These are phyloP conservation scores for Gymnobelideus leadbeateri DNA, from an alignment of 2,113 vertebrate genomes.

Conservation along the genomic window DNA sequence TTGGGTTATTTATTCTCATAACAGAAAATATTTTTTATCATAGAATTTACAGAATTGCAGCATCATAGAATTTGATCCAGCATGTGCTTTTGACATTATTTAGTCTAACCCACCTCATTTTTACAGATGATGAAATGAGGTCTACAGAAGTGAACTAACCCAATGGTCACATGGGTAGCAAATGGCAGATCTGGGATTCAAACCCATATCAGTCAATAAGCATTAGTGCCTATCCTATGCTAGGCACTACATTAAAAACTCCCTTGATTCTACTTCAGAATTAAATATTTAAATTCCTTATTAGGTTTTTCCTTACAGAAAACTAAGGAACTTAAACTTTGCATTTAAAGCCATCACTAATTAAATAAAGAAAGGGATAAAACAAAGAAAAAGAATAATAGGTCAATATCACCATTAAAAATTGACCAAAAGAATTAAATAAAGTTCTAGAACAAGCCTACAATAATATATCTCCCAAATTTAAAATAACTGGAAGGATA, in stretches of 20 bases:
- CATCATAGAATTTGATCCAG: too few relatives aligned
- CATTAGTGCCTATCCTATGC: too few relatives aligned
- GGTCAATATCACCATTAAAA: not conserved
- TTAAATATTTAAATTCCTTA: too few relatives aligned
- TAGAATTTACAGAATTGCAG: constrained; percentile 1
- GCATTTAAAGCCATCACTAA: not conserved
- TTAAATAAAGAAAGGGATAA: constrained; percentile 23
- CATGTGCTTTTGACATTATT: too few relatives aligned
- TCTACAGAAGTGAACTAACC: too few relatives aligned
- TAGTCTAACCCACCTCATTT: too few relatives aligned
- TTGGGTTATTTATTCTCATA: constrained; percentile 9
- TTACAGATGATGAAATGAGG: too few relatives aligned
- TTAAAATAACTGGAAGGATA: not conserved
- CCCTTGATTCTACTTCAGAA: too few relatives aligned
- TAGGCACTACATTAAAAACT: too few relatives aligned
- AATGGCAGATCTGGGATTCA: too few relatives aligned
- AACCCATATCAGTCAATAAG: too few relatives aligned
- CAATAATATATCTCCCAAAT: not conserved
- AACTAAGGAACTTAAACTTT: not conserved
- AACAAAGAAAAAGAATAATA: not conserved
- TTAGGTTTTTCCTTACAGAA: constrained; percentile 2
- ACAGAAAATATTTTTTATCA: constrained; percentile 32
- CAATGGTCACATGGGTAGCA: too few relatives aligned
- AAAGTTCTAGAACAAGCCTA: not conserved
- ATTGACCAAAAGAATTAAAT: not conserved